Evolutionary conservation across 2,888 invertebrate genomes (phyloP).

Genomic region (Epistrophe eligans): DNA sequence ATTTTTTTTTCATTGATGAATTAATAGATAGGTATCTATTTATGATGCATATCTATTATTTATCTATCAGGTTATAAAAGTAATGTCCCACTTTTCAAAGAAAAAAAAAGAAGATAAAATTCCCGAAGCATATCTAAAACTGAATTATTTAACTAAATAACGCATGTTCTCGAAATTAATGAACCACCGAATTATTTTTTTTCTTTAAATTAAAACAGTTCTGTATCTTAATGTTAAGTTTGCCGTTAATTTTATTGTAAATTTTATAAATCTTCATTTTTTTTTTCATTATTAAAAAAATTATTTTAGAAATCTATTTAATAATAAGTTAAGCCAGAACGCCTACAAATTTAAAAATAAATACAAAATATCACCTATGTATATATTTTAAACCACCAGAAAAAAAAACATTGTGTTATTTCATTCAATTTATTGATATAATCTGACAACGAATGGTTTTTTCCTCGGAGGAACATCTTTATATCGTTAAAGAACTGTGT

Average conservation of each 20-base stretch:
- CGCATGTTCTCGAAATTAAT: not conserved
- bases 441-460: constrained; percentile 53
- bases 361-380: constrained; percentile 14
- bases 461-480: constrained; percentile 31
- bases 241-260: not conserved
- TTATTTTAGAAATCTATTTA: constrained; percentile 42
- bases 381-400: not conserved
- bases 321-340: constrained; percentile 48
- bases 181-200: not conserved
- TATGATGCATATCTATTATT: too few species aligned
- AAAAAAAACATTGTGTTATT: constrained; percentile 11
- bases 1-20: too few species aligned
- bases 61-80: too few species aligned
- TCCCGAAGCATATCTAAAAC: not conserved
- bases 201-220: not conserved
- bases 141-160: constrained; percentile 17
- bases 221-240: not conserved
- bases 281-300: constrained; percentile 4
- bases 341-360: constrained; percentile 39
- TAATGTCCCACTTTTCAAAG: too few species aligned
- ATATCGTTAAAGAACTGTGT: constrained; percentile 42
- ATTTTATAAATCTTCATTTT: not conserved
- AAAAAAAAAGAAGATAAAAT: not conserved
- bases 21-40: too few species aligned
- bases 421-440: constrained; percentile 56